Evolutionary conservation across 1,140 invertebrate genomes (phyloP).

Genomic region (Drosophila baimaii): DNA sequence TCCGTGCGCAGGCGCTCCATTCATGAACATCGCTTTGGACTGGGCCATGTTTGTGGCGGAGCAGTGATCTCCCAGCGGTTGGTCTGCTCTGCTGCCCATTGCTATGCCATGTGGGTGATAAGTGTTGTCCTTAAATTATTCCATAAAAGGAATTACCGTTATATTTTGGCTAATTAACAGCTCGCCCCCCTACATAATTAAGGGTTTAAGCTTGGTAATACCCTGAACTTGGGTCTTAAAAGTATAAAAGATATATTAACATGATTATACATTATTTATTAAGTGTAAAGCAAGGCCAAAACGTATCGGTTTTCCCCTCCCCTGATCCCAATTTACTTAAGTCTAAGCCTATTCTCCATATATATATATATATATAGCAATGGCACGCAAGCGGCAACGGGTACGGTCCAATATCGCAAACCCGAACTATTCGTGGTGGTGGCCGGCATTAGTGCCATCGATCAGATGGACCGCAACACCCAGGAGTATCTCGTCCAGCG

Average conservation of each 20-base stretch:
- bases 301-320: neutral
- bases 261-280: too few relatives aligned
- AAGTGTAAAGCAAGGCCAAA: too few relatives aligned
- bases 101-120: slow-evolving; percentile 56
- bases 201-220: too few relatives aligned
- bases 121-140: neutral
- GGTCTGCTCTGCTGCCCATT: slow-evolving; percentile 61
- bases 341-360: neutral
- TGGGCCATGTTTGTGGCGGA: slow-evolving; percentile 62
- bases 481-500: slow-evolving; percentile 40
- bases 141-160: neutral
- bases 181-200: too few relatives aligned
- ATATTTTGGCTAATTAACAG: neutral
- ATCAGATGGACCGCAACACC: neutral
- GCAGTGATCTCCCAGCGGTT: slow-evolving; percentile 56
- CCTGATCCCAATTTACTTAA: neutral
- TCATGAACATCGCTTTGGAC: slow-evolving; percentile 31
- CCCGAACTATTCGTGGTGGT: slow-evolving; percentile 43
- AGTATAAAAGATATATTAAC: too few relatives aligned
- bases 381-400: neutral
- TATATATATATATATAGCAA: too few relatives aligned
- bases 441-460: slow-evolving; percentile 36
- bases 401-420: neutral
- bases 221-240: too few relatives aligned
- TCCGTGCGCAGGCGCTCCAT: slow-evolving; percentile 41